Evolutionary conservation across 2,113 vertebrate species (phyloP).

Genomic region (Pica pica): DNA sequence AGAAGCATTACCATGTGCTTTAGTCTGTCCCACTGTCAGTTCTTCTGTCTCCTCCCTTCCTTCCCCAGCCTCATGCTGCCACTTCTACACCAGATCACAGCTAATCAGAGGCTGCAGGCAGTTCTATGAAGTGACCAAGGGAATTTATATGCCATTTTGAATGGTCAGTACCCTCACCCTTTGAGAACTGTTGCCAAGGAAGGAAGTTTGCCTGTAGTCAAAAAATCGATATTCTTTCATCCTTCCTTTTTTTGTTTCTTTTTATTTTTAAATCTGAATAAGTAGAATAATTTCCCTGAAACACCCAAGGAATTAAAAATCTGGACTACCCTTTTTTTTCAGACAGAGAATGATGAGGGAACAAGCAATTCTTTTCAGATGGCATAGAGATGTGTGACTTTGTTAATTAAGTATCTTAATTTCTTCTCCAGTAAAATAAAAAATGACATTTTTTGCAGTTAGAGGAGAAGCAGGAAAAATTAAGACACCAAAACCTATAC

Average conservation of each 20-base stretch:
- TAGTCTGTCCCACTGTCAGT: not conserved
- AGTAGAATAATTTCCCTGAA: not conserved
- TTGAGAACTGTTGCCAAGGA: not conserved
- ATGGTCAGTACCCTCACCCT: not conserved
- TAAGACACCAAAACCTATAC: not conserved
- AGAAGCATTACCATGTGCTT: not conserved
- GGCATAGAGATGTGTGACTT: accelerated
- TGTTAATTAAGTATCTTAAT: not conserved
- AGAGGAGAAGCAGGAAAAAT: not conserved
- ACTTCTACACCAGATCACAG: not conserved
- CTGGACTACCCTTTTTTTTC: not conserved
- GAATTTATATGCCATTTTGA: not conserved
- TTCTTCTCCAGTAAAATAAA: not conserved
- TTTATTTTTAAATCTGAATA: not conserved
- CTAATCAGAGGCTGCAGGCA: not conserved
- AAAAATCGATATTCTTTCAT: not conserved
- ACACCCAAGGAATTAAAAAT: not conserved
- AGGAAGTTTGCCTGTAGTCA: not conserved
- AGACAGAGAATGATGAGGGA: not conserved
- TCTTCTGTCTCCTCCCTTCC: not conserved
- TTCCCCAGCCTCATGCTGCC: not conserved
- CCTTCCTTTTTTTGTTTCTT: not conserved
- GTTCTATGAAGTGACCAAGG: not conserved
- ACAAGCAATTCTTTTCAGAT: not conserved
- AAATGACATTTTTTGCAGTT: not conserved